Percentiles rank a stretch among this genome's conserved stretches.
Evolutionary conservation across 1,140 invertebrate species (phyloP).

Genomic region (Drepana arcuata): DNA sequence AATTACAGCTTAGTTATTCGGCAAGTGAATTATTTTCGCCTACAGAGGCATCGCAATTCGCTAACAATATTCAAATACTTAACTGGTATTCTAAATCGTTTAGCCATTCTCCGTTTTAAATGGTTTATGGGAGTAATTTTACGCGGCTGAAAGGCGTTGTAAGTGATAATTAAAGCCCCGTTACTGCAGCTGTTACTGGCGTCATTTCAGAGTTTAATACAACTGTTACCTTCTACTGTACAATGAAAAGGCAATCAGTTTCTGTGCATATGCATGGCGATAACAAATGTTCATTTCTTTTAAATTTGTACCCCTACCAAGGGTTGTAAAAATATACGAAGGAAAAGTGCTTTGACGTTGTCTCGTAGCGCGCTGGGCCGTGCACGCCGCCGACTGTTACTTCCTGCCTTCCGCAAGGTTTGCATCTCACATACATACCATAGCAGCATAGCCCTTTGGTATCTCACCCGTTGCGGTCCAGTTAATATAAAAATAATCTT

Average conservation of each 20-base stretch:
- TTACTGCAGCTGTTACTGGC: conserved; percentile 54
- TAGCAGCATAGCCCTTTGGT: too few relatives aligned
- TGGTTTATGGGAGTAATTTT: conserved; percentile 58
- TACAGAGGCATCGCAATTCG: too few relatives aligned
- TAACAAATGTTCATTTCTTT: too few relatives aligned
- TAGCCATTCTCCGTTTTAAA: conserved; percentile 46
- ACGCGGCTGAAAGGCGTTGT: conserved; percentile 50
- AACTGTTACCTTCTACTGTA: conserved; percentile 31
- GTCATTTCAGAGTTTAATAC: conserved; percentile 47
- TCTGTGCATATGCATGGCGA: too few relatives aligned
- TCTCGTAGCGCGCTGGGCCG: conserved; percentile 8
- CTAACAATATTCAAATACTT: conserved; percentile 28
- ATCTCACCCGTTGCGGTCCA: too few relatives aligned
- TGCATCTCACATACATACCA: too few relatives aligned
- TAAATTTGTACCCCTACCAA: too few relatives aligned
- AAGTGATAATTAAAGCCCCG: conserved; percentile 62
- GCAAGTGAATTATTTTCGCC: too few relatives aligned
- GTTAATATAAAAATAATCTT: conserved; percentile 30
- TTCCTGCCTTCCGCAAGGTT: too few relatives aligned
- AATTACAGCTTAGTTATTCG: too few relatives aligned
- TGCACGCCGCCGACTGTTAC: conserved; percentile 31
- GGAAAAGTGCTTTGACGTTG: conserved; percentile 1
- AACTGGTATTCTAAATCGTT: conserved; percentile 48
- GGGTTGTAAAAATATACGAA: too few relatives aligned
- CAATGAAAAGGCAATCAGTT: conserved; percentile 38